These are phyloP conservation scores for Polyommatus icarus DNA, from an alignment of 2,888 invertebrate species.

Conservation along the genomic window DNA sequence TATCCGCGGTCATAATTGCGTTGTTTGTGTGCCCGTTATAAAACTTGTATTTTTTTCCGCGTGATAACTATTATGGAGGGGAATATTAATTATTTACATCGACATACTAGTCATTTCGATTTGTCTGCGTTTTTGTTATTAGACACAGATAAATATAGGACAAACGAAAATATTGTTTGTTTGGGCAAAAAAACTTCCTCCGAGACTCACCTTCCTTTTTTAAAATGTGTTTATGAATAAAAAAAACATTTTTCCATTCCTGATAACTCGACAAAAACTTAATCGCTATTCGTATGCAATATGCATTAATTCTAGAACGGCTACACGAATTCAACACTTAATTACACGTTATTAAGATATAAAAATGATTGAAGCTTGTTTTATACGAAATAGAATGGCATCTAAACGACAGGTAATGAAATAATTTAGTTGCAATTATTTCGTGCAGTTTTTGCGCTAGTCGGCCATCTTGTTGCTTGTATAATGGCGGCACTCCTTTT, in stretches of 20 bases:
- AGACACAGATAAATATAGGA: no score
- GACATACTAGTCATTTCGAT: background rate
- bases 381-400: constrained; percentile 26
- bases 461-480: constrained; percentile 72
- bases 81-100: constrained; percentile 5
- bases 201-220: no score
- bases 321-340: constrained; percentile 31
- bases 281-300: constrained; percentile 6
- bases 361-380: constrained; percentile 25
- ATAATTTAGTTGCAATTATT: constrained; percentile 66
- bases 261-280: background rate
- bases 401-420: constrained; percentile 54
- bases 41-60: constrained; percentile 22
- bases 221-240: background rate
- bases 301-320: constrained; percentile 16
- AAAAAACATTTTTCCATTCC: background rate
- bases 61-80: background rate
- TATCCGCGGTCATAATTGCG: constrained; percentile 22
- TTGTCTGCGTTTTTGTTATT: background rate
- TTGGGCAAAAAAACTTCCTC: no score
- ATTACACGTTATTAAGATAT: constrained; percentile 24
- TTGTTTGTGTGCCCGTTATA: constrained; percentile 21
- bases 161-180: no score
- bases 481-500: constrained; percentile 54
- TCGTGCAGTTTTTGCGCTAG: constrained; percentile 54